Percentiles rank a stretch among this genome's conserved stretches.
phyloP scores from a whole-genome alignment of 2,797 vertebrate species.

The Knipowitschia caucasica region DNA sequence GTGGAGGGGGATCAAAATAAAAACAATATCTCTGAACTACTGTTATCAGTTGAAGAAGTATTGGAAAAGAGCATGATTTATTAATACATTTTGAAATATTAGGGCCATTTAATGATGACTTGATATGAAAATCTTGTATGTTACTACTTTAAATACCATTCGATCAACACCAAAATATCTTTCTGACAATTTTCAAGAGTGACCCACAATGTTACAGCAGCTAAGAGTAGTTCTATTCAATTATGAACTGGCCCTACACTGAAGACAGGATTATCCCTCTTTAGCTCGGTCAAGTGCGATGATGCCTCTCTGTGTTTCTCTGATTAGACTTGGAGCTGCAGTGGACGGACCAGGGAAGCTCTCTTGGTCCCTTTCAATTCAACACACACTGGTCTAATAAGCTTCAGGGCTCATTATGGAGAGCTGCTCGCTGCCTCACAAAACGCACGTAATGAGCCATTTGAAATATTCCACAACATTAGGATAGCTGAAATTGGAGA shows the following conservation, averaged over 20 bases:
- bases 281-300: constrained; percentile 68
- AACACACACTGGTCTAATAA: constrained; percentile 69
- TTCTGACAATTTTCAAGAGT: too few species aligned
- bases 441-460: constrained; percentile 76
- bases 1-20: too few species aligned
- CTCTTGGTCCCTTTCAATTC: constrained; percentile 54
- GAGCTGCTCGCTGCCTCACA: constrained; percentile 55
- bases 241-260: constrained; percentile 54
- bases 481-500: constrained; percentile 71
- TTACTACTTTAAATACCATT: too few species aligned
- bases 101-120: too few species aligned
- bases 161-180: too few species aligned
- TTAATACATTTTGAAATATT: too few species aligned
- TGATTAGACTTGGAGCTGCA: constrained; percentile 56
- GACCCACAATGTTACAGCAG: constrained; percentile 41
- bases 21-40: too few species aligned
- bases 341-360: constrained; percentile 35
- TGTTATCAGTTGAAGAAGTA: too few species aligned
- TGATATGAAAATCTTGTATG: too few species aligned
- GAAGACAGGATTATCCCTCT: constrained; percentile 60
- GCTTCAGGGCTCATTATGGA: constrained; percentile 70
- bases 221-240: constrained; percentile 56
- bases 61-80: too few species aligned
- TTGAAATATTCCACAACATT: constrained; percentile 76
- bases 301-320: constrained; percentile 69